phyloP scores from a whole-genome alignment of 2,797 vertebrate species.

The Lacerta bilineata region DNA sequence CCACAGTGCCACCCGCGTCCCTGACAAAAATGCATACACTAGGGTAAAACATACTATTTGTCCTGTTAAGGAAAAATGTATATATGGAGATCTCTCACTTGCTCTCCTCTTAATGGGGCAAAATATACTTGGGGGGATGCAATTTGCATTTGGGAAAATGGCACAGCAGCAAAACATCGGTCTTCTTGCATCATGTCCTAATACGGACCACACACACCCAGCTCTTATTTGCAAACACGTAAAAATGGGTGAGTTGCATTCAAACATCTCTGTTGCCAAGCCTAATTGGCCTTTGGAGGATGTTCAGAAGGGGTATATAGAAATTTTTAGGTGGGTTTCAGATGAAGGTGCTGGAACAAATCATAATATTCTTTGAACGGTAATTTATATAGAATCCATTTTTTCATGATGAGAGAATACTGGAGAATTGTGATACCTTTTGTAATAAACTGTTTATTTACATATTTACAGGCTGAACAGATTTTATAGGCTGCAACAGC shows the following conservation, averaged over 20 bases:
- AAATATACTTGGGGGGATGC: too few species aligned
- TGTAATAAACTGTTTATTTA: slow-evolving; percentile 6
- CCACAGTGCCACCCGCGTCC: too few species aligned
- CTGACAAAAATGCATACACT: too few species aligned
- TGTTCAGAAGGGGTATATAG: too few species aligned
- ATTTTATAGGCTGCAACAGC: not conserved
- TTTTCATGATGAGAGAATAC: not conserved
- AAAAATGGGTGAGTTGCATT: not conserved
- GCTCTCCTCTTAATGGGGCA: too few species aligned
- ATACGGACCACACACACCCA: not conserved
- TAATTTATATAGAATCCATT: not conserved
- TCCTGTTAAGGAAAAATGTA: not conserved
- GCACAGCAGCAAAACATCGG: accelerated
- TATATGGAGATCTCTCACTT: not conserved
- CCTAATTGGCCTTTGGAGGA: too few species aligned
- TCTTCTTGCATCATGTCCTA: not conserved
- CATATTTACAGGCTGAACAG: not conserved
- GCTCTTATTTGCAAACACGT: not conserved
- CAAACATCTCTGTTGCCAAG: not conserved
- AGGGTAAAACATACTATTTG: not conserved
- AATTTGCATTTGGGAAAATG: not conserved
- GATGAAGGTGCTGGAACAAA: not conserved
- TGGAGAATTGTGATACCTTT: not conserved
- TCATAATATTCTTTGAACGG: not conserved
- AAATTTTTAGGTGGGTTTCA: not conserved